A percentile compares a stretch with the other conserved stretches of the same genome.
Conservation (phyloP, 2,113 vertebrate species). For the Lophius piscatorius region DNA sequence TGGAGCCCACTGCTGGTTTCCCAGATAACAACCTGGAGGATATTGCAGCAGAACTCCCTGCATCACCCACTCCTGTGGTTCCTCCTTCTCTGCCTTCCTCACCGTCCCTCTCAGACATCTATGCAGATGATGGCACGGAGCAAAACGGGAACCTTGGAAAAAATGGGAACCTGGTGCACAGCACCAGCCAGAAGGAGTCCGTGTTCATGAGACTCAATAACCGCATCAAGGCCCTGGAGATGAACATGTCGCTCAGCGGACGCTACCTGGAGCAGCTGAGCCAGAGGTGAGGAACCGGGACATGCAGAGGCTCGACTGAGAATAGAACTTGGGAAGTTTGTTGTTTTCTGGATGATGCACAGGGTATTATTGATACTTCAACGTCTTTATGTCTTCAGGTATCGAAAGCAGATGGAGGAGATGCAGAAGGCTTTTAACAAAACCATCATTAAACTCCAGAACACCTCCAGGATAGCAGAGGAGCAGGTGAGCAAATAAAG, state of each 20-base stretch:
- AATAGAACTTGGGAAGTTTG: too few species aligned
- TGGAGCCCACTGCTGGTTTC: conserved; percentile 42
- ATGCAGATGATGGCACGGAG: conserved; percentile 90
- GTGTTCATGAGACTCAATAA: conserved; percentile 99
- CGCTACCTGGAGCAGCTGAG: conserved; percentile 98
- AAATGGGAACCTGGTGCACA: conserved; percentile 88
- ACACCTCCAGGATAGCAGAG: conserved; percentile 94
- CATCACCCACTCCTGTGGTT: conserved; percentile 62
- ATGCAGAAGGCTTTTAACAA: conserved; percentile 99
- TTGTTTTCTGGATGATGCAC: too few species aligned
- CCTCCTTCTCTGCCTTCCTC: conserved; percentile 14
- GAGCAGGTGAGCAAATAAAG: conserved; percentile 87
- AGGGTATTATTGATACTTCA: neutral
- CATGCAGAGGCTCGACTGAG: neutral
- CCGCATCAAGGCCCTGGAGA: conserved; percentile 96
- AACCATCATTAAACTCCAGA: conserved; percentile 97
- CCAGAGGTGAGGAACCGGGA: conserved; percentile 86
- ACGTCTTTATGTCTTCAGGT: conserved; percentile 73
- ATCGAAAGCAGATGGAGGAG: conserved; percentile 99
- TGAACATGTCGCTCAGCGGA: conserved; percentile 98
- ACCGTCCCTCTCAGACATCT: conserved; percentile 86
- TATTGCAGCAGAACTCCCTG: conserved; percentile 80
- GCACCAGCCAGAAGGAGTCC: conserved; percentile 95
- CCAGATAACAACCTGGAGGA: conserved; percentile 81
- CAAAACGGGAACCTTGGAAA: conserved; percentile 89